Evolutionary conservation across 2,797 vertebrate species (phyloP).

Genomic region (Chrosomus eos): DNA sequence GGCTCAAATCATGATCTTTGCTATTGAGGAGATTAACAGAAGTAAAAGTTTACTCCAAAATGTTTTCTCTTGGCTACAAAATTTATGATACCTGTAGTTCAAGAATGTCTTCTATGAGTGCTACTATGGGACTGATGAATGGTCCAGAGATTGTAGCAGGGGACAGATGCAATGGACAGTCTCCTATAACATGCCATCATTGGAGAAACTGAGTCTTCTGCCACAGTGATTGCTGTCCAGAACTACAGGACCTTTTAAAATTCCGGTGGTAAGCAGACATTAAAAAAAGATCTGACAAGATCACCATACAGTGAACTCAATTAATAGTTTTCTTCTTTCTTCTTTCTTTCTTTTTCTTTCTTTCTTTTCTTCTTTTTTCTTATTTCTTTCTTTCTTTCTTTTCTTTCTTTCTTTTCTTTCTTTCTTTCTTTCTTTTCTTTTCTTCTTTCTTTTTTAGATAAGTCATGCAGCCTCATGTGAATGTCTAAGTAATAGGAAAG

Average conservation of each 20-base stretch:
- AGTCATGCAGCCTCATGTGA: constrained; percentile 74
- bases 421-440: neutral
- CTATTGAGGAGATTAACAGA: constrained; percentile 64
- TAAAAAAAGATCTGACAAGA: neutral
- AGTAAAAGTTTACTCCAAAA: constrained; percentile 59
- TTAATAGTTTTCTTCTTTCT: neutral
- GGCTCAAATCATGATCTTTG: constrained; percentile 64
- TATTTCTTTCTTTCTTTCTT: neutral
- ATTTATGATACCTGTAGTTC: constrained; percentile 63
- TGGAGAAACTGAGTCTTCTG: constrained; percentile 56
- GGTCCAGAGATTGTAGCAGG: constrained; percentile 28
- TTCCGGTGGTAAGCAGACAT: constrained; percentile 38
- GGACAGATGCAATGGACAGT: constrained; percentile 2
- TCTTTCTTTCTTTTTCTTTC: neutral
- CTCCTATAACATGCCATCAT: constrained; percentile 54
- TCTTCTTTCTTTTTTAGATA: constrained; percentile 60
- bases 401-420: neutral
- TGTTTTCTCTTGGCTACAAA: constrained; percentile 57
- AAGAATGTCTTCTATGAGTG: constrained; percentile 55
- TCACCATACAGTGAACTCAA: neutral
- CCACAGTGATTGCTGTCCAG: constrained; percentile 55
- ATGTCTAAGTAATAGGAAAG: constrained; percentile 73
- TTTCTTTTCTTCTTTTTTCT: neutral
- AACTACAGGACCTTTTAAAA: constrained; percentile 53
- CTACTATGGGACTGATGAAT: constrained; percentile 62